Base-by-base conservation (phyloP, 2,888 invertebrate species). In the Platycheirus albimanus region DNA sequence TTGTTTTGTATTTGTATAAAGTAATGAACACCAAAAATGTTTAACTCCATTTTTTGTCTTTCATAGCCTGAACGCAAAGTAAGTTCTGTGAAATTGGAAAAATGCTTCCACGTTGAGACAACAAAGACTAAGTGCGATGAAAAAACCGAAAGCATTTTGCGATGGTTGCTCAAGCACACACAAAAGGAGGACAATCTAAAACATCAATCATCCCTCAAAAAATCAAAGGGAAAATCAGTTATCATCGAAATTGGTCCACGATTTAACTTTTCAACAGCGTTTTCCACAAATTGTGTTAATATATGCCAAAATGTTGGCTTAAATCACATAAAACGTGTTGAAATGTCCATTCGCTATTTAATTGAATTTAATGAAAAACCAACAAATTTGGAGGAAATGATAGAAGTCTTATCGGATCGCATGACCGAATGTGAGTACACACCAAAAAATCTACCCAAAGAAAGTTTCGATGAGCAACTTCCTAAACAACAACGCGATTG, bases 281-380 rank as follows among this genome's bases (percentile, higher is more conserved):
- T 97, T 89, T 98, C 98, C 0, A 98, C 98, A 86, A 99, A 99
- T 91, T 97, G 98, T 28, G 96, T 99, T 0, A 97, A 98, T 64
- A 98, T 99, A 86, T 98, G 97, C 89, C 94, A 94, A 85, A 95
- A 97, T 86, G 93, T 98, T 49, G 96, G 96, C 2, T 91, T 98
- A 33, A 91, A 91, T 43, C 93, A 94, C 89, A 93, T 99, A 3
- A 92, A 92, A 3, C 93, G 99, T 66, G 92, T 99, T 64, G 99
- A 99, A 91, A 92, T 94, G 36, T 96, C 96, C 0, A 94, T 93
- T 3, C 92, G 97, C 86, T 98, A 97, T 90, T 92, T 94, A 19
- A 91, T 96, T 70, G 91, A 91, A 47, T 93, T 93, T 43, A 74
- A 80, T 3, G 51, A 41, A 47, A 47, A 13, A 5, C 61, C 84